Conservation (phyloP, 2,797 vertebrate species). For the Clarias platycephalus region DNA sequence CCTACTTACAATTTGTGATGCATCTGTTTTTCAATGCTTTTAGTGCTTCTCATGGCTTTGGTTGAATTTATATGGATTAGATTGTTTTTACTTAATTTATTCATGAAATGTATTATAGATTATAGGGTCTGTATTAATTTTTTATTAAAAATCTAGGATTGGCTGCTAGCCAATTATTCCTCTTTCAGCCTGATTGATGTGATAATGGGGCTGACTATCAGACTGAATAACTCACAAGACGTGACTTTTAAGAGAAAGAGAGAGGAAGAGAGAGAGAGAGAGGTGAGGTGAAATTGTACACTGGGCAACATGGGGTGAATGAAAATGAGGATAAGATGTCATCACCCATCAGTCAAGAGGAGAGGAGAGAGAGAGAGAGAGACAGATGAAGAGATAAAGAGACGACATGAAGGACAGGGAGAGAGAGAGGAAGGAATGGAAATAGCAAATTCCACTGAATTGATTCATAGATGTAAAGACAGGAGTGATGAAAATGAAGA, state of each 20-base stretch:
- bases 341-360: neutral
- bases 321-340: neutral
- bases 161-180: too few relatives aligned
- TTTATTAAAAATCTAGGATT: too few relatives aligned
- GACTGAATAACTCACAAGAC: neutral
- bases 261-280: neutral
- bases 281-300: neutral
- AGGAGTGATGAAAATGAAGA: neutral
- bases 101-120: too few relatives aligned
- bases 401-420: neutral
- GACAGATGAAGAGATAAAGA: neutral
- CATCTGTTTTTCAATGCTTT: too few relatives aligned
- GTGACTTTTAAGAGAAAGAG: neutral
- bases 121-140: too few relatives aligned
- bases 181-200: too few relatives aligned
- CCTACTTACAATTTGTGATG: too few relatives aligned
- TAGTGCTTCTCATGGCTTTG: too few relatives aligned
- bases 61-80: too few relatives aligned
- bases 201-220: neutral
- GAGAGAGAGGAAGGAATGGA: neutral
- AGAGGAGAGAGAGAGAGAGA: neutral
- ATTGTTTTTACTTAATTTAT: too few relatives aligned
- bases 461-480: neutral
- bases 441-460: neutral
- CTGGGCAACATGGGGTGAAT: neutral